Evolutionary conservation across 2,888 invertebrate genomes (phyloP).

Genomic region (Chloroclystis v-ata): DNA sequence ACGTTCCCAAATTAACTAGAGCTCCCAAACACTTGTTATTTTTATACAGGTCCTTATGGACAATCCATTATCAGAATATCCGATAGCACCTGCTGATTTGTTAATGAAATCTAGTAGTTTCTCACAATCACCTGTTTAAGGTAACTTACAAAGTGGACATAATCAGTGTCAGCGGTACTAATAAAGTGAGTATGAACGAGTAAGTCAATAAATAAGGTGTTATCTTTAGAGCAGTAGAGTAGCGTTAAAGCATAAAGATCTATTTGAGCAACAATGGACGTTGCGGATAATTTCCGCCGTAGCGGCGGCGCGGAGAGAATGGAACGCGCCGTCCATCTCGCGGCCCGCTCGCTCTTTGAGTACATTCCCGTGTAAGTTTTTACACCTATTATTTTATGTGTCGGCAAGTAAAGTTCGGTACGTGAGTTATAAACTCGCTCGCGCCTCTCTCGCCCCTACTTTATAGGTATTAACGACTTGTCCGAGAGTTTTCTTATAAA

Average conservation of each 20-base stretch:
- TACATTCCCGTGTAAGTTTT: conserved; percentile 79
- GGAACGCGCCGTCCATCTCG: conserved; percentile 65
- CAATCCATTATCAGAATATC: conserved; percentile 15
- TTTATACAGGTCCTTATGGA: conserved; percentile 26
- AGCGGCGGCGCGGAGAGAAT: conserved; percentile 17
- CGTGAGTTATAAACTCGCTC: conserved; percentile 79
- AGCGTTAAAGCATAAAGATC: conserved; percentile 21
- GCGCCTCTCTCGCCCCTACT: conserved; percentile 78
- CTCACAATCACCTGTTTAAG: conserved; percentile 7
- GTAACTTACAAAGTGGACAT: neutral
- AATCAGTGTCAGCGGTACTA: neutral
- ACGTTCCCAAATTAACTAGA: conserved; percentile 44
- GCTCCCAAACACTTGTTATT: conserved; percentile 34
- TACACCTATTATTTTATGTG: conserved; percentile 79
- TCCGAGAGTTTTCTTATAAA: conserved; percentile 79
- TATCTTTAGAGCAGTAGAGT: conserved; percentile 18
- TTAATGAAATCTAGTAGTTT: neutral
- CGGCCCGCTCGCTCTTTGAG: conserved; percentile 72
- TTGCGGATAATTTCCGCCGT: conserved; percentile 28
- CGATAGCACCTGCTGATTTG: conserved; percentile 18
- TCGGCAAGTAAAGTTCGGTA: conserved; percentile 79
- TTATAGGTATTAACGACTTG: conserved; percentile 79
- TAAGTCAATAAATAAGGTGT: conserved; percentile 6
- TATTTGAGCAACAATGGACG: conserved; percentile 28
- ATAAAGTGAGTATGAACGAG: neutral